Conservation (phyloP, 1,140 invertebrate genomes). For the Phthorimaea operculella region DNA sequence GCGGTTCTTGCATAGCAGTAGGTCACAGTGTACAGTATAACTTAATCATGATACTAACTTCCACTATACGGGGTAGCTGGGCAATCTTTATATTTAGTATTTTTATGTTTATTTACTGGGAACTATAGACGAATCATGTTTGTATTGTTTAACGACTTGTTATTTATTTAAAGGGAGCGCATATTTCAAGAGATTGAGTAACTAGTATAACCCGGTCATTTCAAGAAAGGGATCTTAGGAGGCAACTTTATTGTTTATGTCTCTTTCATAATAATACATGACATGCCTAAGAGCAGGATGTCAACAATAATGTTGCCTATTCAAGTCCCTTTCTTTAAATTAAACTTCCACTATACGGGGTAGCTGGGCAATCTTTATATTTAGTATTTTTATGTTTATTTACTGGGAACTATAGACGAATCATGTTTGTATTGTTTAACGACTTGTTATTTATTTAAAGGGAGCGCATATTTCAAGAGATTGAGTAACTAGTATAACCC, state of each 20-base stretch:
- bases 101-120: conserved; percentile 34
- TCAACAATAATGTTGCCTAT: too few species aligned
- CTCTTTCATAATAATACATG: too few species aligned
- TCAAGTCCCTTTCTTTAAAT: too few species aligned
- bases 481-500: conserved; percentile 25
- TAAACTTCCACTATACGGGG: too few species aligned
- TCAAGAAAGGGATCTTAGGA: too few species aligned
- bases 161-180: conserved; percentile 29
- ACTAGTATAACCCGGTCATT: not conserved
- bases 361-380: too few species aligned
- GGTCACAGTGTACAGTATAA: conserved; percentile 57
- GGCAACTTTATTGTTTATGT: too few species aligned
- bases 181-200: conserved; percentile 33
- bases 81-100: conserved; percentile 62
- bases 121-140: conserved; percentile 41
- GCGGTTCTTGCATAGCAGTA: conserved; percentile 37
- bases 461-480: conserved; percentile 26
- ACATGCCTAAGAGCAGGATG: too few species aligned
- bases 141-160: conserved; percentile 26
- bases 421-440: conserved; percentile 34
- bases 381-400: conserved; percentile 37
- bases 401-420: conserved; percentile 36
- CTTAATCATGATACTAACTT: conserved; percentile 53
- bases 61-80: conserved; percentile 63
- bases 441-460: conserved; percentile 31